Evolutionary conservation across 2,797 vertebrate genomes (phyloP).

Genomic region (Sardinella longiceps): DNA sequence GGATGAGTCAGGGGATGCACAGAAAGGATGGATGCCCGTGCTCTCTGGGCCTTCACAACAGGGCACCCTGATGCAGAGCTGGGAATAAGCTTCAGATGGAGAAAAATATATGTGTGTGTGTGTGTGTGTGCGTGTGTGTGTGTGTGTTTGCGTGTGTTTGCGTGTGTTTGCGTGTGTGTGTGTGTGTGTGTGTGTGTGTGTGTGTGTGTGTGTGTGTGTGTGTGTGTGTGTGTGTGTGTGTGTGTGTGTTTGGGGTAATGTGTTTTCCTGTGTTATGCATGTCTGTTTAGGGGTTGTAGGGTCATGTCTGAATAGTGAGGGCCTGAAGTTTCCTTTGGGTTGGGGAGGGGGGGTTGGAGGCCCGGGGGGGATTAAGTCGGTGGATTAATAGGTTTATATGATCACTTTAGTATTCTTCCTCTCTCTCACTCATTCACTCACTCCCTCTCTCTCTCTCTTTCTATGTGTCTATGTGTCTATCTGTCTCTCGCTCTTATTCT

Average conservation of each 20-base stretch:
- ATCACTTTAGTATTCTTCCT: constrained; percentile 31
- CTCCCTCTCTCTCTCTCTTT: background rate
- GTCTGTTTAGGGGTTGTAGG: background rate
- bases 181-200: background rate
- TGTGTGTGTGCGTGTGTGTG: background rate
- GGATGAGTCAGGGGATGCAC: background rate
- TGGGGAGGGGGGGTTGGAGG: constrained; percentile 55
- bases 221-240: background rate
- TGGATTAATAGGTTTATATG: constrained; percentile 72
- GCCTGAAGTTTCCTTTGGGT: background rate
- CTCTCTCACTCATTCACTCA: background rate
- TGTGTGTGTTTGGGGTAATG: no score
- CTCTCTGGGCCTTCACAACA: background rate
- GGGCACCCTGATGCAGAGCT: background rate
- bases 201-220: background rate
- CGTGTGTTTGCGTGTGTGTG: background rate
- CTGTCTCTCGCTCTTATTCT: background rate
- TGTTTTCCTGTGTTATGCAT: no score
- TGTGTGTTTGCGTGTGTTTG: background rate
- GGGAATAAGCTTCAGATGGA: no score
- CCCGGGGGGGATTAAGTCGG: constrained; percentile 73
- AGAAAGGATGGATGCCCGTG: background rate
- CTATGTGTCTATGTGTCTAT: background rate
- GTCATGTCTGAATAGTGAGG: constrained; percentile 25
- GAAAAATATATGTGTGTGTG: no score